phyloP scores from a whole-genome alignment of 2,113 vertebrate species.

The Dicentrarchus labrax region DNA sequence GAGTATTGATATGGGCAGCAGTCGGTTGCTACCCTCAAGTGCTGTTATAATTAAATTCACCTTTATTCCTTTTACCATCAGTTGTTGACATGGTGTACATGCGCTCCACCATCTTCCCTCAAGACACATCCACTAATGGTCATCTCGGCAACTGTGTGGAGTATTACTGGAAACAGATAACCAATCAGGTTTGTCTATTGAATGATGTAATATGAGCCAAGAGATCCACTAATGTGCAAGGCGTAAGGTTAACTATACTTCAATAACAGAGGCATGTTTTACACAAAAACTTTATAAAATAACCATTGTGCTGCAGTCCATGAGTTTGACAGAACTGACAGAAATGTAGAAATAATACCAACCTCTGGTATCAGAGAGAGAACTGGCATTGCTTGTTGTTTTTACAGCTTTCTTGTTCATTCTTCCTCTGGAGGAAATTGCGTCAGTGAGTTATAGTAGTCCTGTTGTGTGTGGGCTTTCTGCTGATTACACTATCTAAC shows the following conservation, averaged over 20 bases:
- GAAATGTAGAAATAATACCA: neutral
- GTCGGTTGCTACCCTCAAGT: slow-evolving; percentile 44
- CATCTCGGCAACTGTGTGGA: slow-evolving; percentile 2
- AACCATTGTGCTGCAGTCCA: neutral
- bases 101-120: slow-evolving; percentile 32
- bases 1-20: slow-evolving; percentile 45
- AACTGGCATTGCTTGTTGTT: neutral
- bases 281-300: neutral
- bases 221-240: slow-evolving; percentile 17
- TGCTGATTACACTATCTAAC: slow-evolving; percentile 42
- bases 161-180: slow-evolving; percentile 47
- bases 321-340: neutral
- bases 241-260: neutral
- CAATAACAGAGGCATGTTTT: neutral
- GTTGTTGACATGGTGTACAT: slow-evolving; percentile 57
- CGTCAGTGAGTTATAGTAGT: slow-evolving; percentile 30
- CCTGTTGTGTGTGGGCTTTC: slow-evolving; percentile 41
- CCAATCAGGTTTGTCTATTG: slow-evolving; percentile 31
- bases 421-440: slow-evolving; percentile 21
- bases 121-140: slow-evolving; percentile 54
- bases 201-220: slow-evolving; percentile 25
- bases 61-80: slow-evolving; percentile 59
- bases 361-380: neutral
- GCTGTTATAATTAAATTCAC: slow-evolving; percentile 66
- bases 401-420: neutral